phyloP scores from a whole-genome alignment of 2,888 invertebrate genomes.

The Eupeodes latifasciatus region DNA sequence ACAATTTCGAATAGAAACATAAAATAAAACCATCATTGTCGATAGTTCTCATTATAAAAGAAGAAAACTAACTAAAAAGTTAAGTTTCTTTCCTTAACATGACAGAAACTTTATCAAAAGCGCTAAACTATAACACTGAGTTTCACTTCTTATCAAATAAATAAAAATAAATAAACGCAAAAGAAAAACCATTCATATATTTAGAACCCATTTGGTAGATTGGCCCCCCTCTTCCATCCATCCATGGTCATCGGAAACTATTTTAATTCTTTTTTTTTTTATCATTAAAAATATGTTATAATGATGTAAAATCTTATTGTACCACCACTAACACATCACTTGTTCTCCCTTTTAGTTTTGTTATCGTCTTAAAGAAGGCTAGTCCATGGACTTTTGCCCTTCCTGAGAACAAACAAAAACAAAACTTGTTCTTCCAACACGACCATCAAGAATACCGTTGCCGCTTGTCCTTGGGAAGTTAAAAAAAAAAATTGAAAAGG shows the following conservation, averaged over 20 bases:
- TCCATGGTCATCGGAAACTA: constrained; percentile 44
- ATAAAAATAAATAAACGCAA: not conserved
- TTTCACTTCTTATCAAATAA: constrained; percentile 1
- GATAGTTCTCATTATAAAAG: too few species aligned
- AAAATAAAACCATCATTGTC: too few species aligned
- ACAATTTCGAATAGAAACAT: too few species aligned
- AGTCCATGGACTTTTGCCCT: constrained; percentile 40
- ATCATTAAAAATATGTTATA: constrained; percentile 62
- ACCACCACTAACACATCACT: constrained; percentile 21
- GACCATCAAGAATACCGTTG: constrained; percentile 29
- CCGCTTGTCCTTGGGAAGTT: constrained; percentile 60
- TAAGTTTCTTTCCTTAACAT: constrained; percentile 29
- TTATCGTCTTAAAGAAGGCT: constrained; percentile 37
- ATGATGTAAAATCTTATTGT: constrained; percentile 50
- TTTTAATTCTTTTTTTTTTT: constrained; percentile 48
- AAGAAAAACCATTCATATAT: too few species aligned
- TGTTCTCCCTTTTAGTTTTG: not conserved
- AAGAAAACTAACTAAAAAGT: too few species aligned
- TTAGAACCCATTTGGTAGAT: constrained; percentile 3
- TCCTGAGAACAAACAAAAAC: constrained; percentile 9
- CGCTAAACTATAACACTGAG: constrained; percentile 42
- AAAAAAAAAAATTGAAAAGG: not conserved
- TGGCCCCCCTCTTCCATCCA: not conserved
- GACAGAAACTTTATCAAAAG: constrained; percentile 27
- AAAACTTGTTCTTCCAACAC: constrained; percentile 20